Evolutionary conservation across 2,797 vertebrate genomes (phyloP).

Genomic region (Atherinosoma microstoma): DNA sequence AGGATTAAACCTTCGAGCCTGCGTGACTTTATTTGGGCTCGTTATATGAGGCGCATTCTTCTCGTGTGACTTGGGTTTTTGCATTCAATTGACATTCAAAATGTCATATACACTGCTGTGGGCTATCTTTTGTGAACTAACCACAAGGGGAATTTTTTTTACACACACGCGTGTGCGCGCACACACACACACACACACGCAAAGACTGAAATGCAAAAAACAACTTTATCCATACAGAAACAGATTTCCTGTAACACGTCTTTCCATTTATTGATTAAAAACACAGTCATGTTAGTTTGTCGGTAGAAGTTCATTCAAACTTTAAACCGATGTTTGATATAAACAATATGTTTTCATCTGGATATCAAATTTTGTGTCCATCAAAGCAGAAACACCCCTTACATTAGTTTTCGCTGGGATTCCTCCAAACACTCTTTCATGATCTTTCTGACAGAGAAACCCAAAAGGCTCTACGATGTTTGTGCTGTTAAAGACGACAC

Average conservation of each 20-base stretch:
- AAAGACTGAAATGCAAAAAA: slow-evolving; percentile 4
- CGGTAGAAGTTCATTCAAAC: too few relatives aligned
- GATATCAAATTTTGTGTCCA: too few relatives aligned
- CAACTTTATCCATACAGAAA: not conserved
- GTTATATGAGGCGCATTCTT: slow-evolving; percentile 25
- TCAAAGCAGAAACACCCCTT: too few relatives aligned
- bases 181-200: not conserved
- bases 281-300: too few relatives aligned
- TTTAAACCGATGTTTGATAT: too few relatives aligned
- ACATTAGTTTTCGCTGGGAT: not conserved
- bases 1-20: slow-evolving; percentile 11
- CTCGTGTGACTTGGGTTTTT: slow-evolving; percentile 6
- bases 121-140: slow-evolving; percentile 33
- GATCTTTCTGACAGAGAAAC: not conserved
- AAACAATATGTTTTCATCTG: too few relatives aligned
- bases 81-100: slow-evolving; percentile 65
- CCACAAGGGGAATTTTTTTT: slow-evolving; percentile 25
- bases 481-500: not conserved
- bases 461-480: too few relatives aligned
- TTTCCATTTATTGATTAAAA: not conserved
- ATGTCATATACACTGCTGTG: slow-evolving; percentile 10
- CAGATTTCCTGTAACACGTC: not conserved
- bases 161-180: not conserved
- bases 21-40: slow-evolving; percentile 13
- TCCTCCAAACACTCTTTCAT: not conserved